Base-by-base conservation (phyloP, 2,888 invertebrate genomes). In the Stenodera caucasica region DNA sequence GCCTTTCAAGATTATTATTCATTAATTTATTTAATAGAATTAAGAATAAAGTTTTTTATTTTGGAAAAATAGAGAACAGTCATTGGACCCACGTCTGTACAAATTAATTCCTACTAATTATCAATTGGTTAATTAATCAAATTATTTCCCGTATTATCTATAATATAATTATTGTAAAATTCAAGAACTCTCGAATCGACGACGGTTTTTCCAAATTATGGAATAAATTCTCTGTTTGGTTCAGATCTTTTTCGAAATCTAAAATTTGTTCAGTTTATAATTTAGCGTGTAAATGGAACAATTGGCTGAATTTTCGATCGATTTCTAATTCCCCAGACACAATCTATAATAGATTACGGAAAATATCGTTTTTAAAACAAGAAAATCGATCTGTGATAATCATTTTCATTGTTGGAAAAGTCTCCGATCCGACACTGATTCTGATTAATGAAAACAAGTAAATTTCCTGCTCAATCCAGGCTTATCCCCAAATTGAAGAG, bases 61-160 rank as follows among this genome's bases (percentile, higher is more conserved):
- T 57, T 65, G 64, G 63, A 71, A 71, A 70, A 69, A 71, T 70
- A 71, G 70, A 70, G 70, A 70, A 70, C 65, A 70, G 68, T 68
- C 63, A 66, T 71, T 71, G 71, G 71, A 71, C 71, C 71, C 71
- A 65, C 67, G 64, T 68, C 68, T 70, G 68, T 70, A 65, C 68
- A 68, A 63, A 64, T 68, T 67, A 51, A 29, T 58, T 65, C 61
- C 15, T 21, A 58, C 9, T 30, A 50, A 30, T 50, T 30, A 26
- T 26, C 30, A 18, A 12, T 23, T 45, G 23, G 23, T 45, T 45
- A 21, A 45, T 23, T 23, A 12, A 15, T 15, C 1, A 37, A 45
- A 11, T 45, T 0, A 9, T 30, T 49, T 26, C 7, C 14, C 15
- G 52, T 53, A 53, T 32, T 53, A 52, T 52, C 30, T 33, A 52